Evolutionary conservation across 2,113 vertebrate genomes (phyloP).

Genomic region (Bufo gargarizans): DNA sequence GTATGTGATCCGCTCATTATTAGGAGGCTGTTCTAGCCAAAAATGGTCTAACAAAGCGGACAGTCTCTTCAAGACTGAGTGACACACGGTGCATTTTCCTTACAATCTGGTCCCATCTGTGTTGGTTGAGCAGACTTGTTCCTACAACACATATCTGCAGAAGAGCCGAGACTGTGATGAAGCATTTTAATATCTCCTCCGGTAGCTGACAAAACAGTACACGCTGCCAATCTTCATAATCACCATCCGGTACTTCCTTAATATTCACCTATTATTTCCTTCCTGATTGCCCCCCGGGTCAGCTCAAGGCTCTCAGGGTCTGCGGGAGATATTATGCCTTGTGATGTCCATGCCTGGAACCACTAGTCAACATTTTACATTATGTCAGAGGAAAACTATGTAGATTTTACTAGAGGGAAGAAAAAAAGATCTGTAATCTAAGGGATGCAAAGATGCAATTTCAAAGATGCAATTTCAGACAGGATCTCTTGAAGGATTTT

Average conservation of each 20-base stretch:
- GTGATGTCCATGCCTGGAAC: not conserved
- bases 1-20: too few species aligned
- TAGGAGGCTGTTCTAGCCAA: too few species aligned
- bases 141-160: not conserved
- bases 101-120: not conserved
- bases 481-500: not conserved
- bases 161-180: constrained; percentile 20
- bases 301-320: not conserved
- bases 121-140: not conserved
- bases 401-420: not conserved
- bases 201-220: constrained; percentile 31
- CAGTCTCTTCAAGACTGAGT: too few species aligned
- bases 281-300: not conserved
- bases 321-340: constrained; percentile 6
- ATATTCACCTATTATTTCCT: constrained; percentile 38
- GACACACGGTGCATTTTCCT: not conserved
- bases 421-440: not conserved
- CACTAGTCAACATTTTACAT: constrained; percentile 9
- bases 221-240: constrained; percentile 45
- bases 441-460: not conserved
- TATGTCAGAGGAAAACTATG: not conserved
- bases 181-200: constrained; percentile 49
- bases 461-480: too few species aligned
- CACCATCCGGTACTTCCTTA: not conserved
- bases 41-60: too few species aligned